These are phyloP conservation scores for Cerastis rubricosa DNA, from an alignment of 2,888 invertebrate genomes.

Conservation along the genomic window DNA sequence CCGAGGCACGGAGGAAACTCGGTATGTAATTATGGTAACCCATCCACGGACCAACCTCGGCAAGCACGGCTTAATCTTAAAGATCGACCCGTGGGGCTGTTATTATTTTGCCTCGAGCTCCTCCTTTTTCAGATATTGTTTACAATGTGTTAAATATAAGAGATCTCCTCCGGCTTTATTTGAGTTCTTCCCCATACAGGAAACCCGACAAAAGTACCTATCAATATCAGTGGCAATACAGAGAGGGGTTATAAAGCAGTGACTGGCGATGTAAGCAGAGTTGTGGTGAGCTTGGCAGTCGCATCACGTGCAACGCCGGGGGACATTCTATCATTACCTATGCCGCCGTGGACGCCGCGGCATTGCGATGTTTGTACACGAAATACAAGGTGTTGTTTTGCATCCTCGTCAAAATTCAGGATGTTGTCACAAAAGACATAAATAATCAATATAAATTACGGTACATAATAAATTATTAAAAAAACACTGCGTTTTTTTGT, in stretches of 20 bases:
- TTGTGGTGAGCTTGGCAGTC: constrained; percentile 51
- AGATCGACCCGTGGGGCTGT: too few species aligned
- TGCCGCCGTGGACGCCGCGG: constrained; percentile 65
- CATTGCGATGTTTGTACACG: constrained; percentile 61
- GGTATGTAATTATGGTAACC: too few species aligned
- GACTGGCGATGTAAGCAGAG: constrained; percentile 31
- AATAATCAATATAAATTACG: too few species aligned
- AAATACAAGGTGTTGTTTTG: too few species aligned
- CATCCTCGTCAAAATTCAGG: too few species aligned
- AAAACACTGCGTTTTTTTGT: too few species aligned
- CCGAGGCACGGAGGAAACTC: too few species aligned
- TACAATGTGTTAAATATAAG: background rate
- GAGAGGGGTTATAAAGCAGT: constrained; percentile 41
- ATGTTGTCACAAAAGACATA: too few species aligned
- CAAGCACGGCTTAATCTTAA: too few species aligned
- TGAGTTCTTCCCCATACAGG: background rate
- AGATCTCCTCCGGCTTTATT: background rate
- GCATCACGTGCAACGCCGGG: constrained; percentile 61
- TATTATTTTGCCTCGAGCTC: too few species aligned
- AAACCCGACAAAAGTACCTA: constrained; percentile 18
- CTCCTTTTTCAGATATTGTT: background rate
- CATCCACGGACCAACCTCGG: too few species aligned
- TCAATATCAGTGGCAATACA: constrained; percentile 46
- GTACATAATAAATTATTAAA: too few species aligned
- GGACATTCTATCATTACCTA: constrained; percentile 72